Conservation (phyloP, 2,888 invertebrate species). For the Ecliptopera silaceata region DNA sequence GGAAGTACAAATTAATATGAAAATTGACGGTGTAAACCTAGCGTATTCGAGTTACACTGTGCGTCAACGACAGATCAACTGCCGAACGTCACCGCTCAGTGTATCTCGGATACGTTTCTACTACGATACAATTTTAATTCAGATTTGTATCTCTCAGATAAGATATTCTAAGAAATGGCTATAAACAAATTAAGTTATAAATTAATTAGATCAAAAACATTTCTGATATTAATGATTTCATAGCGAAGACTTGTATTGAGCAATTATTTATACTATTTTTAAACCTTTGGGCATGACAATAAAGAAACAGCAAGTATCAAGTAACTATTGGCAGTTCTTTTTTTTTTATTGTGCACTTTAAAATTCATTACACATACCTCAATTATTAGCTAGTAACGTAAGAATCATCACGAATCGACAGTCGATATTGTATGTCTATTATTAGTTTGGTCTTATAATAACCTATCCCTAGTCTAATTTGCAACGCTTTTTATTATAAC, state of each 20-base stretch:
- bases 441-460: slow-evolving; percentile 14
- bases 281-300: neutral
- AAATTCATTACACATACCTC: no score
- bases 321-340: slow-evolving; percentile 8
- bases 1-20: no score
- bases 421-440: slow-evolving; percentile 9
- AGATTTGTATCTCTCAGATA: no score
- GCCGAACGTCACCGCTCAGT: no score
- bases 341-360: neutral
- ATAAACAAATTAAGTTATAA: neutral
- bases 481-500: neutral
- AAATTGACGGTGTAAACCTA: no score
- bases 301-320: neutral
- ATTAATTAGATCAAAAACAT: no score
- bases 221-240: neutral
- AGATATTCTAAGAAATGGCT: neutral
- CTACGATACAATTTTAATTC: no score
- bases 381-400: neutral
- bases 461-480: slow-evolving; percentile 1
- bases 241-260: neutral
- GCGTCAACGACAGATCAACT: no score
- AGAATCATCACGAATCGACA: neutral
- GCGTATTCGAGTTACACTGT: no score
- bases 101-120: no score
- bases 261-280: neutral